Evolutionary conservation across 2,113 vertebrate species (phyloP).

Genomic region (Ophiodon elongatus): DNA sequence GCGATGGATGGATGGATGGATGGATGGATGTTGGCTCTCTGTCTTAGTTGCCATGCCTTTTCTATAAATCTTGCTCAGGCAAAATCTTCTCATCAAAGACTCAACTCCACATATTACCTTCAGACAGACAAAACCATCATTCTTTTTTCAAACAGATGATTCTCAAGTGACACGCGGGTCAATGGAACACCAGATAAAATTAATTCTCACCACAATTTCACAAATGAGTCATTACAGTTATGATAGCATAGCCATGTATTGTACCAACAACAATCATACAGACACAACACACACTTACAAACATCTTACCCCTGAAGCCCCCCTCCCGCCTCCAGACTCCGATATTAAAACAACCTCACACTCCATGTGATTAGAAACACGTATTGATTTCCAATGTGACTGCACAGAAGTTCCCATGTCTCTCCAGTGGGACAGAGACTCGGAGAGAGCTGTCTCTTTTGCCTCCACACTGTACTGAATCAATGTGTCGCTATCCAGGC

Average conservation of each 20-base stretch:
- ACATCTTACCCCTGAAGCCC: neutral
- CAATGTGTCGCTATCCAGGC: constrained; percentile 78
- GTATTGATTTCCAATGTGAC: constrained; percentile 90
- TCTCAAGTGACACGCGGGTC: neutral
- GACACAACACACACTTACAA: constrained; percentile 13
- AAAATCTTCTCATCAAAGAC: neutral
- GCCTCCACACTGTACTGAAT: constrained; percentile 82
- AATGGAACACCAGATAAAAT: neutral
- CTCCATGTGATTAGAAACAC: constrained; percentile 86
- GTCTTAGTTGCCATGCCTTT: neutral
- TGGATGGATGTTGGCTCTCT: no score
- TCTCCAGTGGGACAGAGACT: constrained; percentile 70
- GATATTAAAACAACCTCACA: constrained; percentile 83
- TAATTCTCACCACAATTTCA: neutral
- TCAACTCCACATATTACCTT: neutral
- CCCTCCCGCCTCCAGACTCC: constrained; percentile 62
- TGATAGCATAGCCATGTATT: neutral
- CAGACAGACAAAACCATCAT: neutral
- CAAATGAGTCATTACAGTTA: neutral
- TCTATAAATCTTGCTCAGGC: neutral
- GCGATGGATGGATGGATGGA: no score
- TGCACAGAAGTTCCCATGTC: constrained; percentile 78
- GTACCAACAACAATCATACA: constrained; percentile 38
- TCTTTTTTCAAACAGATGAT: neutral
- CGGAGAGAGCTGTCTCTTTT: constrained; percentile 68